Base-by-base conservation (phyloP, 1,140 invertebrate genomes). In the Archegozetes longisetosus region DNA sequence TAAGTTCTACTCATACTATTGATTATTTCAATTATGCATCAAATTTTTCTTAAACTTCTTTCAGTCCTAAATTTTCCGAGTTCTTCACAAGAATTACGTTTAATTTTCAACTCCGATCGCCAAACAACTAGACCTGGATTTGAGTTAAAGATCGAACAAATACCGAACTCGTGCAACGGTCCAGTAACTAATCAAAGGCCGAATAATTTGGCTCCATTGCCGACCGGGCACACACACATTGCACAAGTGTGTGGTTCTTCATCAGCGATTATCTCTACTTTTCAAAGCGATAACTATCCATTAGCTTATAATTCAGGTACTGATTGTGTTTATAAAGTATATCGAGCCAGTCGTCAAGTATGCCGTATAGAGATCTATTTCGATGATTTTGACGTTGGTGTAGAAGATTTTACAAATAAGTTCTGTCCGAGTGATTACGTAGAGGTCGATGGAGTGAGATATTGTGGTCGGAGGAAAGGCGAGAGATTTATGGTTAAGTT, bases 281-380 rank as follows among this genome's bases (percentile, higher is more conserved):
- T 65, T 20, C 60, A 62, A 29, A 64, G 58, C 22, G 60, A 61
- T 12, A 66, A 66, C 53, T 66, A 62, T 48, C 65, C 65, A 20
- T 25, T 51, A 1, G 58, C 61, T 1, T 67, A 67, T 29, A 50
- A 28, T 2, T 49, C 62, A 2, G 59, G 62, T 29, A 61, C 61
- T 3, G 61, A 66, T 47, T 67, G 66, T 27, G 26, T 63, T 9
- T 67, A 65, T 51, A 40, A 57, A 24, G 62, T 67, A 1, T 54
- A 61, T 47, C 60, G 61, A n/a, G 25, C 48, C 4, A 53, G 14
- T 24, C 46, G 29, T 1, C 28, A 22, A 23, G 61, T 68, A 26
- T 68, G 67, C 46, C 62, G 64, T n/a, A 14, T 68, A 17, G 63
- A 66, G 27, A 57, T 68, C 2, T 27, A 58, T 32, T 66, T 68